phyloP scores from a whole-genome alignment of 2,797 vertebrate genomes.

The Dallia pectoralis region DNA sequence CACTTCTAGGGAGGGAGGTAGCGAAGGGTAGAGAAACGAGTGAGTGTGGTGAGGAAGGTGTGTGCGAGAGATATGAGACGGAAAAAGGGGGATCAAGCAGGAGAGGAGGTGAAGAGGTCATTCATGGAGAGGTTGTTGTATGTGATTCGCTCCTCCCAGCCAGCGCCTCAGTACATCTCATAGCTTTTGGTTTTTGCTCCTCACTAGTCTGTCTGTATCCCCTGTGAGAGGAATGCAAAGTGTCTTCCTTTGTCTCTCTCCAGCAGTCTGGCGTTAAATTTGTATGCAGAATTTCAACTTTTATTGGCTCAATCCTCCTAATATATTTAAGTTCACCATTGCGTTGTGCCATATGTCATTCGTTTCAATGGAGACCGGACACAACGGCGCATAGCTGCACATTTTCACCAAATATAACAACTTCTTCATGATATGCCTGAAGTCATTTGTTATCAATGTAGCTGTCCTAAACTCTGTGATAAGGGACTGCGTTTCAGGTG shows the following conservation, averaged over 20 bases:
- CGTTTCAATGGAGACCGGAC: no score
- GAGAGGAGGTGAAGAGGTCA: slow-evolving; percentile 18
- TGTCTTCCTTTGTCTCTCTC: slow-evolving; percentile 57
- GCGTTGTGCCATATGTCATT: no score
- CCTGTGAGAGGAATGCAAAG: slow-evolving; percentile 73
- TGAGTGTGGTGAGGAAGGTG: neutral
- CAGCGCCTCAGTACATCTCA: slow-evolving; percentile 54
- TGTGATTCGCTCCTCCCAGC: slow-evolving; percentile 43
- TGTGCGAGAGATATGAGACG: slow-evolving; percentile 29
- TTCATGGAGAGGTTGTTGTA: slow-evolving; percentile 35
- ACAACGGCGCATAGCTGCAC: no score
- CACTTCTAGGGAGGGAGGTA: neutral
- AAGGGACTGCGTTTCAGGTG: no score
- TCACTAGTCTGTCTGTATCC: slow-evolving; percentile 63
- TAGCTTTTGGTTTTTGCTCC: slow-evolving; percentile 59
- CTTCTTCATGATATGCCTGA: no score
- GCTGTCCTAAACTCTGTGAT: no score
- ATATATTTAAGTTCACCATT: no score
- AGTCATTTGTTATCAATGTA: no score
- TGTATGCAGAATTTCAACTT: no score
- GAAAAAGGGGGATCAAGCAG: neutral
- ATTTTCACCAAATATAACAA: no score
- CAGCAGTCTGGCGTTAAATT: no score
- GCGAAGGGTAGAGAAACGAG: slow-evolving; percentile 8
- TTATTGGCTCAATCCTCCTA: no score